Evolutionary conservation across 2,888 invertebrate species (phyloP).

Genomic region (Cephus pulcher): DNA sequence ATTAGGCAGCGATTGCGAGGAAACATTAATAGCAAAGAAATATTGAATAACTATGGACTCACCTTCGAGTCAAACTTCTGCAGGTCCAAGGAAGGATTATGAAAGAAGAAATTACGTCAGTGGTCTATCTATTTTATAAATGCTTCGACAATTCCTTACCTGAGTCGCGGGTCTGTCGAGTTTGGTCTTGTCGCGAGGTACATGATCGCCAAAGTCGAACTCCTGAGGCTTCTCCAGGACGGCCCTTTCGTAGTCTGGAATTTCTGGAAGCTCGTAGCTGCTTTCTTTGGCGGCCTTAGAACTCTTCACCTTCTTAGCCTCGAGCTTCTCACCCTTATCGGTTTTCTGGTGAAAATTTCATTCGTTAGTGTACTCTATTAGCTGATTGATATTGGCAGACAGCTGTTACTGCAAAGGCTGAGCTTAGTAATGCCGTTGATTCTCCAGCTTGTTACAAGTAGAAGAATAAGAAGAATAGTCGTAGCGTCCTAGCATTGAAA

Average conservation of each 20-base stretch:
- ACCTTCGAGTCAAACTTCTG: constrained; percentile 65
- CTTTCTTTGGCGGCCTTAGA: constrained; percentile 55
- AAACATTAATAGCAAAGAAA: not conserved
- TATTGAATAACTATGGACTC: constrained; percentile 30
- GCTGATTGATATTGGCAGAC: not conserved
- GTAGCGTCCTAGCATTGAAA: too few relatives aligned
- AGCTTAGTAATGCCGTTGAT: not conserved
- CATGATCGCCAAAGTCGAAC: constrained; percentile 58
- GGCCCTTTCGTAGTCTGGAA: constrained; percentile 79
- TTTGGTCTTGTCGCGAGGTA: constrained; percentile 59
- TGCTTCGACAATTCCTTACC: constrained; percentile 36
- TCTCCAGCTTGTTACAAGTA: not conserved
- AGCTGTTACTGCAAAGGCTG: not conserved
- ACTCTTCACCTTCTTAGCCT: constrained; percentile 55
- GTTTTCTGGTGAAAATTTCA: constrained; percentile 50
- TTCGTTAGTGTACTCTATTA: constrained; percentile 1
- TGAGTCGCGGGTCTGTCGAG: constrained; percentile 57
- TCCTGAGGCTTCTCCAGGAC: constrained; percentile 71
- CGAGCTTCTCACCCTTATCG: constrained; percentile 55
- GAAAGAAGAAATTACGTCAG: constrained; percentile 34
- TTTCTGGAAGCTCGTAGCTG: constrained; percentile 61
- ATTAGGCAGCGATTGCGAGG: not conserved
- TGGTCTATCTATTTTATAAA: constrained; percentile 5
- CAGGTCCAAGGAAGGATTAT: constrained; percentile 24
- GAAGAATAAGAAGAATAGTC: not conserved